These are phyloP conservation scores for Anoplolepis gracilipes DNA, from an alignment of 1,140 invertebrate species.

Conservation along the genomic window DNA sequence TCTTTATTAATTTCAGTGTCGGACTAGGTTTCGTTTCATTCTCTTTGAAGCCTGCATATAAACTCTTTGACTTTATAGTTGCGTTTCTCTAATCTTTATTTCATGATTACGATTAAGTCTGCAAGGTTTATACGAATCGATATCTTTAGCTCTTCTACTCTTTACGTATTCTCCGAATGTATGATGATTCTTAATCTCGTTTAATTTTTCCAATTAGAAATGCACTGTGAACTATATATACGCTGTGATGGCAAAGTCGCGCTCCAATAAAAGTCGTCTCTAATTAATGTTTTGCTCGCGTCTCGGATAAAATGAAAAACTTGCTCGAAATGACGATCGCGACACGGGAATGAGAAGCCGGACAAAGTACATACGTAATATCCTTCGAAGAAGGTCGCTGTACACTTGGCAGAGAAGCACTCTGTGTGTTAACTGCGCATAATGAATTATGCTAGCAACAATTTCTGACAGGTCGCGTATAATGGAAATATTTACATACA, in stretches of 20 bases:
- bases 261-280: neutral
- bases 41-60: neutral
- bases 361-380: neutral
- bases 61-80: neutral
- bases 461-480: constrained; percentile 12
- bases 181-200: neutral
- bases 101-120: neutral
- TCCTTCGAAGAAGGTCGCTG: neutral
- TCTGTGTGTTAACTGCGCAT: neutral
- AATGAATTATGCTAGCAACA: constrained; percentile 12
- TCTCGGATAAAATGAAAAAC: constrained; percentile 3
- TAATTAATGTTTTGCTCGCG: neutral
- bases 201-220: constrained; percentile 1
- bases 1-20: neutral
- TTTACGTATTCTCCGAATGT: neutral
- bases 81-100: neutral
- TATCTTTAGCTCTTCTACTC: neutral
- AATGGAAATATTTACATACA: constrained; percentile 44
- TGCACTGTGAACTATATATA: neutral
- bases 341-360: too few relatives aligned
- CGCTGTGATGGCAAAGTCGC: neutral
- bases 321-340: neutral
- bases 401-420: neutral
- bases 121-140: neutral
- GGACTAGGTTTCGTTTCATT: neutral